Evolutionary conservation across 2,888 invertebrate genomes (phyloP), one percentile per base, ranked within the genome.

Genomic region (Acrobeloides nanus): DNA sequence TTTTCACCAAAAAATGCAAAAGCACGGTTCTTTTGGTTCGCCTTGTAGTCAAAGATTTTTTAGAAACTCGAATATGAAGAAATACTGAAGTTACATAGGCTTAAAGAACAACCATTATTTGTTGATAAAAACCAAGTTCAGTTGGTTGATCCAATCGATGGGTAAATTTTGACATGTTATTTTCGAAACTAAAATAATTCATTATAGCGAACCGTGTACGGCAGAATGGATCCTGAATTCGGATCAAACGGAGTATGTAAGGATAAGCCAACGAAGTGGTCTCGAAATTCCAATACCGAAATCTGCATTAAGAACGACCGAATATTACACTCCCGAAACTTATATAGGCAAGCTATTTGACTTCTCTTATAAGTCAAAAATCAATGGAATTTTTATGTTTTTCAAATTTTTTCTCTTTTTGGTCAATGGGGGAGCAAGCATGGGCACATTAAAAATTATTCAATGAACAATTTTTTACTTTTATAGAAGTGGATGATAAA

Each of bases 121-220:
- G 61, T 65, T 10, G 41, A 50, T 33, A 64, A 70, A 29, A 52
- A 56, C 10, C 57, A 71, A 21, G 71, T 71, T 12, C 59, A 48
- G 52, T 56, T 71, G 8, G 64, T 72, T 21, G 71, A 71, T 54
- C 71, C 71, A 8, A 66, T 67, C 45, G 66, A 71, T 46, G 56
- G 61, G 45, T 53, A 10, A 12, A 40, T 24, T 3, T 48, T 29
- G 8, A 40, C 24, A 4, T 4, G n/a, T 17, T 17, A 37, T 26
- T n/a, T 44, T 20, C 20, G 38, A 48, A 48, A 8, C 38, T 39
- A 12, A 4, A 8, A 6, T 6, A 6, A 6, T 43, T 5, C 18
- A 27, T 41, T 55, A 31, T 26, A 58, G 58, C 10, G 48, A 45
- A 17, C 45, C 60, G 2, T 64, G 63, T 38, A 35, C 23, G 25